phyloP scores from a whole-genome alignment of 2,797 vertebrate genomes.

The Garrulus glandarius region DNA sequence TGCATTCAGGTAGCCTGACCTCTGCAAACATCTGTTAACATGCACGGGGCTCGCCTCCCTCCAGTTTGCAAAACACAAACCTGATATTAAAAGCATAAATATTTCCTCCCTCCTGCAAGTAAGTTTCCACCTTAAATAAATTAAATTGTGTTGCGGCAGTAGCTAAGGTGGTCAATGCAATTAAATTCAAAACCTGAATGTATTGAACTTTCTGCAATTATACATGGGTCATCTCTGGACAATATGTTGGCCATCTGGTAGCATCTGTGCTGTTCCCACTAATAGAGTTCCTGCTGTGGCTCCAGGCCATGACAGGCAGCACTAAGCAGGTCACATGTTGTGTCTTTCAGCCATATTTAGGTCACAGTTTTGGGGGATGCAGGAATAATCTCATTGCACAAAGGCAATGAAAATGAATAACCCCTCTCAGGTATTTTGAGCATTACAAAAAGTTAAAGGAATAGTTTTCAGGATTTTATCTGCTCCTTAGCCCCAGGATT shows the following conservation, averaged over 20 bases:
- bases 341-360: slow-evolving; percentile 98
- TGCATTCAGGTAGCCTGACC: slow-evolving; percentile 63
- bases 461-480: slow-evolving; percentile 55
- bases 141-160: slow-evolving; percentile 74
- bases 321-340: slow-evolving; percentile 95
- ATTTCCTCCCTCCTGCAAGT: slow-evolving; percentile 15
- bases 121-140: slow-evolving; percentile 84
- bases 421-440: slow-evolving; percentile 64
- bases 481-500: not conserved
- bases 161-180: slow-evolving; percentile 86
- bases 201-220: slow-evolving; percentile 93
- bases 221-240: slow-evolving; percentile 92
- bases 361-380: slow-evolving; percentile 87
- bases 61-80: not conserved
- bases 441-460: slow-evolving; percentile 53
- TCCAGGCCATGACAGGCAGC: slow-evolving; percentile 82
- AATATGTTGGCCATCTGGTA: slow-evolving; percentile 97
- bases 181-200: slow-evolving; percentile 88
- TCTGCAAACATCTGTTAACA: slow-evolving; percentile 63
- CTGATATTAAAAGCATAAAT: slow-evolving; percentile 48
- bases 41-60: not conserved
- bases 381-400: slow-evolving; percentile 81
- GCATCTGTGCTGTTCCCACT: slow-evolving; percentile 91
- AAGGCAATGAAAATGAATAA: slow-evolving; percentile 79
- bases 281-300: slow-evolving; percentile 85